Percentiles rank a stretch among this genome's conserved stretches.
Conservation (phyloP, 2,113 vertebrate species). For the Peromyscus leucopus region DNA sequence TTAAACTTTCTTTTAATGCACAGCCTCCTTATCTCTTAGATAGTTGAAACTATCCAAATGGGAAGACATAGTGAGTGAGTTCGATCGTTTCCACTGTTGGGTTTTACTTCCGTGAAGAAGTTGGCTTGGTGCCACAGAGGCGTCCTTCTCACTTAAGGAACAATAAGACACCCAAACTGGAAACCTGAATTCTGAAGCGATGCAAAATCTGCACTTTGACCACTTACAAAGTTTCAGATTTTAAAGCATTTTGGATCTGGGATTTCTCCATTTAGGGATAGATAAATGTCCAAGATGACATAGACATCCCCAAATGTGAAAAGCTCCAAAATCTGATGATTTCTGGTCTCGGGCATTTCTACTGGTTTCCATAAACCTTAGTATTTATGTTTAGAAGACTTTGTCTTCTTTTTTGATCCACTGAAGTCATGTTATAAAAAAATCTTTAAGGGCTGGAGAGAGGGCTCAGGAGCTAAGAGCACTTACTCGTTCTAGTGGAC, state of each 20-base stretch:
- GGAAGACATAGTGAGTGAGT: slow-evolving; percentile 16
- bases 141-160: background rate
- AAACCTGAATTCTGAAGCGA: background rate
- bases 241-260: background rate
- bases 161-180: background rate
- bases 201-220: background rate
- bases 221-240: background rate
- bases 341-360: background rate
- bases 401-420: background rate
- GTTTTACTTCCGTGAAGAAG: slow-evolving; percentile 13
- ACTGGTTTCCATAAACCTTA: slow-evolving; percentile 33
- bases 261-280: background rate
- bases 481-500: background rate
- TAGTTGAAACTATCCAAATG: slow-evolving; percentile 26
- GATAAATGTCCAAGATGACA: background rate
- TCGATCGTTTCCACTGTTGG: background rate
- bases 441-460: background rate
- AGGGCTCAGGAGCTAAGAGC: background rate
- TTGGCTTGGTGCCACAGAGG: background rate
- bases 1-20: background rate
- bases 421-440: slow-evolving; percentile 62
- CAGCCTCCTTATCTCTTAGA: background rate
- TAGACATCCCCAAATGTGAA: background rate
- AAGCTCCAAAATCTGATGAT: background rate
- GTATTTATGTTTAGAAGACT: background rate